Percentiles rank a stretch among this genome's conserved stretches.
These are phyloP conservation scores for Condylura cristata DNA, from an alignment of 2,113 vertebrate species.

Conservation along the genomic window DNA sequence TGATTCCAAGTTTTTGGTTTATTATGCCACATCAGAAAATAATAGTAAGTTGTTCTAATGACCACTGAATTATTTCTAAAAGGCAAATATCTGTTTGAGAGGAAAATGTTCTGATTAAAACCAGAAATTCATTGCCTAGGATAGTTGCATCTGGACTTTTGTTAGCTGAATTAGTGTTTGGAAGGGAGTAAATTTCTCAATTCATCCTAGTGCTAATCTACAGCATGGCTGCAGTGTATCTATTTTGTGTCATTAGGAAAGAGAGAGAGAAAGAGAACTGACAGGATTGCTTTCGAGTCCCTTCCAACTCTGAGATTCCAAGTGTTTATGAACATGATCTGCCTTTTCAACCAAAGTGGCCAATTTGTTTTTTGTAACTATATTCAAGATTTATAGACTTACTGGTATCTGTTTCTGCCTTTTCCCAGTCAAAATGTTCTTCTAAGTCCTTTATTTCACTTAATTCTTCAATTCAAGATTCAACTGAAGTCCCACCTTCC, in stretches of 20 bases:
- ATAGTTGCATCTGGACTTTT: neutral
- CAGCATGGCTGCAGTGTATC: neutral
- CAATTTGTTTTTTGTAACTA: neutral
- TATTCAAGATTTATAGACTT: neutral
- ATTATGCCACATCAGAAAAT: conserved; percentile 62
- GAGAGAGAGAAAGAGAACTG: neutral
- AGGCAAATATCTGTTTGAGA: conserved; percentile 25
- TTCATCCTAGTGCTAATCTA: neutral
- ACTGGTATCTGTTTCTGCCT: neutral
- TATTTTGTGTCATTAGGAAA: conserved; percentile 1
- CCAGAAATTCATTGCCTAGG: conserved; percentile 9
- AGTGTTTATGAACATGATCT: neutral
- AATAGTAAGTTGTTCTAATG: conserved; percentile 25
- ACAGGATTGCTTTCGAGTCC: neutral
- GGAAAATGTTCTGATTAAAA: conserved; percentile 49
- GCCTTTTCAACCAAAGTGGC: neutral
- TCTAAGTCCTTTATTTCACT: conserved; percentile 29
- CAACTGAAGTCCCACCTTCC: neutral
- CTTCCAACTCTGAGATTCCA: conserved; percentile 15
- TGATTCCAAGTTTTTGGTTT: conserved; percentile 62
- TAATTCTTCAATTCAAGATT: conserved; percentile 28
- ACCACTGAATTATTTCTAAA: conserved; percentile 49
- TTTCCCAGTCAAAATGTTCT: neutral
- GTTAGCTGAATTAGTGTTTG: neutral
- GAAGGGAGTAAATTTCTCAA: neutral